These are phyloP conservation scores for Amblyornis subalaris DNA, from an alignment of 2,113 vertebrate genomes.

Conservation along the genomic window DNA sequence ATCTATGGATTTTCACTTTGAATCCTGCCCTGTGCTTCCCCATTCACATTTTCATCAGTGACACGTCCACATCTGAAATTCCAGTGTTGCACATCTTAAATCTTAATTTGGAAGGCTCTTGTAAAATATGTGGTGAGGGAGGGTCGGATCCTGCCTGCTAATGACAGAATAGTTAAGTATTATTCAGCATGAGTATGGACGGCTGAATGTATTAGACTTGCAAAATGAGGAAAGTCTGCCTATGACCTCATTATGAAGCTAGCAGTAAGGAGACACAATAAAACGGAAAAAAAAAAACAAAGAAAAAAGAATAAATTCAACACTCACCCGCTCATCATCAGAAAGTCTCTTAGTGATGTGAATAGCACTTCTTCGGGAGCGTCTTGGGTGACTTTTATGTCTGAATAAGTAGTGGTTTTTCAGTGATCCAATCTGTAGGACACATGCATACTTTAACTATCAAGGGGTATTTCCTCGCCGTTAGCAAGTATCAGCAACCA, in stretches of 20 bases:
- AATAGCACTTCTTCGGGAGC: slow-evolving; percentile 84
- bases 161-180: background rate
- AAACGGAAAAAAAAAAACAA: background rate
- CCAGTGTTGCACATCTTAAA: background rate
- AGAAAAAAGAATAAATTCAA: background rate
- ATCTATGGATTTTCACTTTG: background rate
- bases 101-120: background rate
- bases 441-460: background rate
- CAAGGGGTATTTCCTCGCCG: background rate
- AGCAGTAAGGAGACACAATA: background rate
- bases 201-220: background rate
- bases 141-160: background rate
- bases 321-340: slow-evolving; percentile 88
- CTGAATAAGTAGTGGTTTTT: slow-evolving; percentile 93
- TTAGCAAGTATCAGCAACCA: background rate
- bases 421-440: slow-evolving; percentile 89
- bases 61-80: background rate
- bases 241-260: background rate
- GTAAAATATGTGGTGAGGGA: background rate
- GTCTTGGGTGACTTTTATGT: slow-evolving; percentile 83
- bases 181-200: background rate
- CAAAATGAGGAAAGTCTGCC: background rate
- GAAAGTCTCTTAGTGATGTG: slow-evolving; percentile 90
- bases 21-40: background rate
- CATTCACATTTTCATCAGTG: background rate